These are phyloP conservation scores for Dicerorhinus sumatrensis DNA, from an alignment of 2,113 vertebrate species.

Conservation along the genomic window DNA sequence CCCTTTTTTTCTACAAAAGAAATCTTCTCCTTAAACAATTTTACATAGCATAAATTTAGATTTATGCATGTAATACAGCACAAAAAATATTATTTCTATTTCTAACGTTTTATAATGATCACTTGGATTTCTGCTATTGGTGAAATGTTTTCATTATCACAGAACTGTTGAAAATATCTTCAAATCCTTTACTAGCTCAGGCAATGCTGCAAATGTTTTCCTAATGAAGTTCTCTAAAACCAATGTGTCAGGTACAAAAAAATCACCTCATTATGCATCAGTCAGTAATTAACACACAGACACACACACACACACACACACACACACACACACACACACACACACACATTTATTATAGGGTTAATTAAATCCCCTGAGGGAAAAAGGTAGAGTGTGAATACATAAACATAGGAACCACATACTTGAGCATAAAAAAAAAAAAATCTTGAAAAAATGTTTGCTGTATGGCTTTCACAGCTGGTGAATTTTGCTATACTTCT, in stretches of 20 bases:
- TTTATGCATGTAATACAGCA: slow-evolving; percentile 16
- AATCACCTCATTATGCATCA: neutral
- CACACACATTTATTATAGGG: neutral
- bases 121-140: neutral
- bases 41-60: slow-evolving; percentile 33
- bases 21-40: neutral
- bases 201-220: neutral
- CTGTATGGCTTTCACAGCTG: neutral
- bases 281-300: neutral
- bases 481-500: neutral
- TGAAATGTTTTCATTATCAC: slow-evolving; percentile 14
- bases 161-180: neutral
- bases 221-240: neutral
- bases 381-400: neutral
- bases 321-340: neutral
- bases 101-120: neutral
- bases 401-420: neutral
- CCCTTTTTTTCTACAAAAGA: neutral
- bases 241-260: neutral
- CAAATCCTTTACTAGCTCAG: slow-evolving; percentile 18
- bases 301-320: neutral
- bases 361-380: neutral
- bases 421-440: neutral
- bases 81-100: neutral
- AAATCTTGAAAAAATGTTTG: neutral